Percentiles rank a stretch among this genome's conserved stretches.
Conservation (phyloP, 2,113 vertebrate genomes). For the Anarrhichthys ocellatus region DNA sequence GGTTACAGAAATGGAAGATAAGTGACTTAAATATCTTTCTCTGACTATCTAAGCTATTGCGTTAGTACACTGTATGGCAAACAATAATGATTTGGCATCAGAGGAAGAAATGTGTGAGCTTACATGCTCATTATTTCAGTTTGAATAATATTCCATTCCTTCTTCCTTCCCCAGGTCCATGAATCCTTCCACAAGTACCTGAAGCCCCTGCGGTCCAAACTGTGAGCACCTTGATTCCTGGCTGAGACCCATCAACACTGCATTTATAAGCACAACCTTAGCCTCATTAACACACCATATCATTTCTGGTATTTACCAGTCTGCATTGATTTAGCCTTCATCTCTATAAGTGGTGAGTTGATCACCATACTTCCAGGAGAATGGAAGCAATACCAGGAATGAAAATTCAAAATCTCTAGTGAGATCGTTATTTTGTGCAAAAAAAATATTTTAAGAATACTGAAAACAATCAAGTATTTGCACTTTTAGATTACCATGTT, state of each 20-base stretch:
- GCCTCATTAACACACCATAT: constrained; percentile 3
- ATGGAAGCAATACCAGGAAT: not conserved
- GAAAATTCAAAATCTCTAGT: not conserved
- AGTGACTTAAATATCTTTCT: not conserved
- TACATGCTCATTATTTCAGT: not conserved
- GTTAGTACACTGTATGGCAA: not conserved
- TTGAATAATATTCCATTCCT: not conserved
- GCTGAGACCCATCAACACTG: not conserved
- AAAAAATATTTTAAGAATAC: not conserved
- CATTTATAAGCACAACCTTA: not conserved
- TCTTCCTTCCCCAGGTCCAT: constrained; percentile 86
- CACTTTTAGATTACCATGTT: not conserved
- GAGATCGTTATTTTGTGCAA: not conserved
- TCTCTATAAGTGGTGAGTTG: not conserved
- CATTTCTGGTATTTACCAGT: constrained; percentile 8
- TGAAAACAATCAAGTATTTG: constrained; percentile 6
- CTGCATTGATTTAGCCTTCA: not conserved
- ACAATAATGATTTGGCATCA: not conserved
- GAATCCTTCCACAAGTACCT: constrained; percentile 94
- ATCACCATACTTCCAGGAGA: not conserved
- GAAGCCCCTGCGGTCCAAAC: constrained; percentile 92
- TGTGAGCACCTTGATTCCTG: constrained; percentile 81
- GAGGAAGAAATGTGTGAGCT: not conserved
- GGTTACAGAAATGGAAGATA: too few relatives aligned
- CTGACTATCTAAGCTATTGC: not conserved